Conservation (phyloP, 2,797 vertebrate species). For the Poecile montanus region DNA sequence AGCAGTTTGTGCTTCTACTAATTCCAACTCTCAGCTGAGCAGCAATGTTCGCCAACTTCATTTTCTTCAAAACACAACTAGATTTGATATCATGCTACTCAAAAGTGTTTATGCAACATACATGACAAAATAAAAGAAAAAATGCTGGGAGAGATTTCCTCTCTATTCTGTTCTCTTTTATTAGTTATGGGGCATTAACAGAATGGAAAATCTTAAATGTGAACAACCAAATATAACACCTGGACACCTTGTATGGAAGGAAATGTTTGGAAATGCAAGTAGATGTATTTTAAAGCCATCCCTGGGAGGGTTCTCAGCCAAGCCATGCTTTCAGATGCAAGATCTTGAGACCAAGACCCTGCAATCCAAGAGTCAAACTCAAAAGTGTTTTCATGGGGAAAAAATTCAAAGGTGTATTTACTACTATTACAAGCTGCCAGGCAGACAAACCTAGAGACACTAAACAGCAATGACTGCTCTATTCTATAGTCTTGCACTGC, state of each 20-base stretch:
- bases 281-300: not conserved
- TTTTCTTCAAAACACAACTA: slow-evolving; percentile 3
- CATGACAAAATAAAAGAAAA: not conserved
- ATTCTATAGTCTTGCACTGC: not conserved
- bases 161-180: not conserved
- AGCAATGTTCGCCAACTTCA: not conserved
- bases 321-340: not conserved
- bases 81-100: not conserved
- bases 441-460: not conserved
- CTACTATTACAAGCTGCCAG: not conserved
- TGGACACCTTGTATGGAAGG: not conserved
- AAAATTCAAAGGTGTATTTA: not conserved
- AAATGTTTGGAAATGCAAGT: not conserved
- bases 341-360: not conserved
- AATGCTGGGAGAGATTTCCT: not conserved
- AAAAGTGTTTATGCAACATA: not conserved
- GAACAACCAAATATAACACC: not conserved
- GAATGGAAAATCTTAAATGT: not conserved
- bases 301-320: not conserved
- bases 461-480: not conserved
- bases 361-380: not conserved
- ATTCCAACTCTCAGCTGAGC: not conserved
- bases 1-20: not conserved
- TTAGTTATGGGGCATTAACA: not conserved
- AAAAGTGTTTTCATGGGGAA: not conserved